These are phyloP conservation scores for Drosophila mercatorum DNA, from an alignment of 2,888 invertebrate genomes.

Conservation along the genomic window DNA sequence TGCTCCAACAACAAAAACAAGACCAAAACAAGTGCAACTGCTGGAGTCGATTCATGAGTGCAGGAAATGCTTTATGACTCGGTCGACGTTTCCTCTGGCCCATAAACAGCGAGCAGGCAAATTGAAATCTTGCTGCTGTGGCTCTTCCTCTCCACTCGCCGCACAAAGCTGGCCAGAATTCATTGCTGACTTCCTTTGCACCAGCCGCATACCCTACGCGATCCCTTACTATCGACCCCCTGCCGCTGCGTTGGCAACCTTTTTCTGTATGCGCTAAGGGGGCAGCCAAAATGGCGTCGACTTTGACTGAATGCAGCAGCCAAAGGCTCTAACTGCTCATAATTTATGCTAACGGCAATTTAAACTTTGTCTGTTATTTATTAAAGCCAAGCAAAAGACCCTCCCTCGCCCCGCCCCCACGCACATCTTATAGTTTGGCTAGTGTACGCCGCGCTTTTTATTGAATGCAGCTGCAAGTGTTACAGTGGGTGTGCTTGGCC, in stretches of 20 bases:
- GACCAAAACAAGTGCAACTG: conserved; percentile 22
- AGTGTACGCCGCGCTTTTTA: conserved; percentile 49
- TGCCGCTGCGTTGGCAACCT: conserved; percentile 22
- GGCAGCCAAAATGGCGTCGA: conserved; percentile 54
- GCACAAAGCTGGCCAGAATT: conserved; percentile 31
- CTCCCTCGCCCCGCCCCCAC: conserved; percentile 18
- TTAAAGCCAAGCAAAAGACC: conserved; percentile 62
- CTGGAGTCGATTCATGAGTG: conserved; percentile 70
- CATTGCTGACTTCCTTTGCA: conserved; percentile 14
- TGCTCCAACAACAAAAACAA: conserved; percentile 30
- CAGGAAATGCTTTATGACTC: conserved; percentile 79
- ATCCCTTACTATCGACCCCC: not conserved
- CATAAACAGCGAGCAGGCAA: conserved; percentile 71
- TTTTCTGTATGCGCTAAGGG: conserved; percentile 11
- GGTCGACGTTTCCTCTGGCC: conserved; percentile 64
- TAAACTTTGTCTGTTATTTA: conserved; percentile 79
- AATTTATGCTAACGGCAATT: conserved; percentile 82
- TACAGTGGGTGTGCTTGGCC: conserved; percentile 39
- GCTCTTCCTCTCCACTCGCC: not conserved
- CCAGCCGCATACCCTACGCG: not conserved
- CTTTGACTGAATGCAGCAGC: conserved; percentile 63
- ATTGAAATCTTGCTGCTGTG: conserved; percentile 63
- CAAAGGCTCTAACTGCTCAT: conserved; percentile 74
- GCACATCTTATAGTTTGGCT: conserved; percentile 8
- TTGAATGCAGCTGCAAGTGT: conserved; percentile 25